Evolutionary conservation across 2,797 vertebrate genomes (phyloP).

Genomic region (Myiotriccus ornatus): DNA sequence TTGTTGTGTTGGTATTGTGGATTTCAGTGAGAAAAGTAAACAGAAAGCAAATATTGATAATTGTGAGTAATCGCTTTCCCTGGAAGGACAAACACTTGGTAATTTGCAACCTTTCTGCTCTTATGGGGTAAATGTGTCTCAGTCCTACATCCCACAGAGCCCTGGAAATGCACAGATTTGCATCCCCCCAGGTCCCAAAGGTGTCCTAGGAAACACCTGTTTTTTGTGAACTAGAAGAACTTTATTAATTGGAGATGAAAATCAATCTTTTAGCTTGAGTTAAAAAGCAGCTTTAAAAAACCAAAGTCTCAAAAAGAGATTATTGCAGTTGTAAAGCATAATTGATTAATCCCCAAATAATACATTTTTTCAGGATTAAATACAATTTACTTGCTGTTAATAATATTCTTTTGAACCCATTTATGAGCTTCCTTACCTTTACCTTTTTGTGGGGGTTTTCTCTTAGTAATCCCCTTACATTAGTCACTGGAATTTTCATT

Average conservation of each 20-base stretch:
- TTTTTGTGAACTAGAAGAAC: neutral
- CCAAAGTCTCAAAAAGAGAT: neutral
- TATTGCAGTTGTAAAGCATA: neutral
- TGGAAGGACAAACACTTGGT: neutral
- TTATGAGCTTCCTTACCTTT: neutral
- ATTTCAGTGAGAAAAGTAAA: neutral
- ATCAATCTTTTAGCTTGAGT: neutral
- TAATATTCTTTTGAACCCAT: neutral
- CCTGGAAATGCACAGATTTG: neutral
- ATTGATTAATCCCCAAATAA: neutral
- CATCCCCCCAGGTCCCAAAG: neutral
- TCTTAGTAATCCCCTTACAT: neutral
- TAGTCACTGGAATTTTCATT: neutral
- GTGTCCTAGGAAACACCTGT: neutral
- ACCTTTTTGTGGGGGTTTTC: neutral
- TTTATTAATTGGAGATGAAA: neutral
- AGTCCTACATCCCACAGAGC: fast-evolving
- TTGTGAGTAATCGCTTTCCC: neutral
- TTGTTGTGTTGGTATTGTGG: neutral
- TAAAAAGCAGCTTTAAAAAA: neutral
- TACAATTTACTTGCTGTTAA: neutral
- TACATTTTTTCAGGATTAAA: slow-evolving; percentile 1
- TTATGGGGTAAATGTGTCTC: neutral
- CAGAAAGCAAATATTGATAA: neutral
- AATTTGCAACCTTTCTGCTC: neutral